These are phyloP conservation scores for Aphelocoma coerulescens DNA, from an alignment of 2,113 vertebrate genomes.

Conservation along the genomic window DNA sequence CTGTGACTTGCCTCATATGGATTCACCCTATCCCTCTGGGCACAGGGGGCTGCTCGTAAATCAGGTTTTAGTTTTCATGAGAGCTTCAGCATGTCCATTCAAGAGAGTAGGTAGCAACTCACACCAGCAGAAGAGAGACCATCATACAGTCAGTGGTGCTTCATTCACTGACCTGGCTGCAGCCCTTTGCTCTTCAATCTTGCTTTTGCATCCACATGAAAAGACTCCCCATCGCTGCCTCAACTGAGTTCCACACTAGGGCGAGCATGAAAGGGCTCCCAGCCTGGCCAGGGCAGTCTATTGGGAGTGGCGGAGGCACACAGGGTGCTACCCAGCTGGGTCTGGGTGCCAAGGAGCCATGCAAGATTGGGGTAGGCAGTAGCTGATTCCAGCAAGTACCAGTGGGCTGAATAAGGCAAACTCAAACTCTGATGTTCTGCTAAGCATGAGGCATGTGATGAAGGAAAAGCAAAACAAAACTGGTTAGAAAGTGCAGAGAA, in stretches of 20 bases:
- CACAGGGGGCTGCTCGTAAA: fast-evolving
- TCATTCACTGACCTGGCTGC: not conserved
- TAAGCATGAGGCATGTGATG: not conserved
- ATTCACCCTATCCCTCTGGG: not conserved
- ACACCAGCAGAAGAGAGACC: not conserved
- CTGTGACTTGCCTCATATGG: not conserved
- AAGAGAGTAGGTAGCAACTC: not conserved
- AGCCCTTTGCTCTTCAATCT: not conserved
- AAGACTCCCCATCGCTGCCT: not conserved
- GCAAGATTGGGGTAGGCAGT: fast-evolving
- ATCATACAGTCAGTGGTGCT: not conserved
- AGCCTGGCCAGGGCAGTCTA: too few species aligned
- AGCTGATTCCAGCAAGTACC: not conserved
- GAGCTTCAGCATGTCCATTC: not conserved
- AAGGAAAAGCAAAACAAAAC: not conserved
- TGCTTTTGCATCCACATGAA: not conserved
- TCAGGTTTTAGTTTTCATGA: not conserved
- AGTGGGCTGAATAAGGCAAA: not conserved
- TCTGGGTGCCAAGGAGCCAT: not conserved
- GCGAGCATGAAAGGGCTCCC: fast-evolving
- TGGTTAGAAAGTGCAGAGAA: not conserved
- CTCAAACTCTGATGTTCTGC: not conserved
- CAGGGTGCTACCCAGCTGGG: not conserved
- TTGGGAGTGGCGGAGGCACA: fast-evolving
- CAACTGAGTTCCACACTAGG: fast-evolving